Evolutionary conservation across 2,888 invertebrate species (phyloP).

Genomic region (Antheraea assamensis): DNA sequence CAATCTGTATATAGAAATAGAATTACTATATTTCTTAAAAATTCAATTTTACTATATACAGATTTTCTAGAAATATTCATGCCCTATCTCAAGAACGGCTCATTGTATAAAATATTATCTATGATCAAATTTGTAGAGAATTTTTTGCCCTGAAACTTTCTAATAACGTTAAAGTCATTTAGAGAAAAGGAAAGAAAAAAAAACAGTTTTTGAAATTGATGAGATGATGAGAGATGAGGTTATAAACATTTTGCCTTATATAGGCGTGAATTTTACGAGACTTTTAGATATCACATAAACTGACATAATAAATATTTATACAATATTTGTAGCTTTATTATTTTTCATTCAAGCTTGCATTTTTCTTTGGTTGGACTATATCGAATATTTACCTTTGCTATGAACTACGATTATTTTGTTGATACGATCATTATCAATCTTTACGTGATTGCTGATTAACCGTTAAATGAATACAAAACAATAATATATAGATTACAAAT

Average conservation of each 20-base stretch:
- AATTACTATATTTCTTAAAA: background rate
- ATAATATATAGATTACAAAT: background rate
- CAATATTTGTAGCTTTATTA: background rate
- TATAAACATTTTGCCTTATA: too few species aligned
- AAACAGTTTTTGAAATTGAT: background rate
- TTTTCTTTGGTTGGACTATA: background rate
- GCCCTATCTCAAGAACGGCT: background rate
- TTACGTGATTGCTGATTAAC: background rate
- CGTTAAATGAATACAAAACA: background rate
- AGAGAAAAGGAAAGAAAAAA: background rate
- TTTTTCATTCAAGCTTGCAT: background rate
- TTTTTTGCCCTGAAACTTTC: background rate
- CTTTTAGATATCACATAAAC: background rate
- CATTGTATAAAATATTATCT: background rate
- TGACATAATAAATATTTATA: background rate
- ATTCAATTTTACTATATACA: background rate
- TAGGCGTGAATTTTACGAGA: background rate
- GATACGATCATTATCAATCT: background rate
- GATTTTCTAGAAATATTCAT: background rate
- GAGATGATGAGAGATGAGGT: too few species aligned
- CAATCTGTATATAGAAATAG: background rate
- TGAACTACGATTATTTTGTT: background rate
- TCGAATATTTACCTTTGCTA: background rate
- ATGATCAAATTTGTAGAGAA: background rate
- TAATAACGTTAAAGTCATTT: background rate